These are phyloP conservation scores for Meta bourneti DNA, from an alignment of 2,888 invertebrate species.

Conservation along the genomic window DNA sequence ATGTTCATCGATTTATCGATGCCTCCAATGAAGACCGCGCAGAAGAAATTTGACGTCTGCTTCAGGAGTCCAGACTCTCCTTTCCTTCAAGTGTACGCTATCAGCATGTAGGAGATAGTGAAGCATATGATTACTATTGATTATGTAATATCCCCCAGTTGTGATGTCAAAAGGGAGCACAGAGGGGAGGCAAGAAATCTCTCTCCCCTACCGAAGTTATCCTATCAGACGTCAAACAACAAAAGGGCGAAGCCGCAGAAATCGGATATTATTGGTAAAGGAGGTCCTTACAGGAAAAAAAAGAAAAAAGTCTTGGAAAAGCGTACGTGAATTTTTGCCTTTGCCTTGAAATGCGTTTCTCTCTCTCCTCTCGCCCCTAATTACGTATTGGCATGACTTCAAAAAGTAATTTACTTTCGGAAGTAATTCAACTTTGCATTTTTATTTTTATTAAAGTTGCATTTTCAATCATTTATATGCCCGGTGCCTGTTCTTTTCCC, in stretches of 20 bases:
- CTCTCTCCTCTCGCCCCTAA: slow-evolving; percentile 20
- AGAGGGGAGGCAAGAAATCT: neutral
- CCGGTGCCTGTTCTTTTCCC: neutral
- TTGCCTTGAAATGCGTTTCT: neutral
- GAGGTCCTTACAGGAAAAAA: neutral
- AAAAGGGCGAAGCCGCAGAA: neutral
- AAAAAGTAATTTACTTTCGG: slow-evolving; percentile 61
- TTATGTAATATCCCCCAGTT: slow-evolving; percentile 59
- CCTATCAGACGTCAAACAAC: slow-evolving; percentile 15
- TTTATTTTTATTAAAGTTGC: slow-evolving; percentile 41
- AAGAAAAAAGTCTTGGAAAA: neutral
- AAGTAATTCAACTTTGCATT: slow-evolving; percentile 51
- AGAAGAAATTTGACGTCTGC: slow-evolving; percentile 37
- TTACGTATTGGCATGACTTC: slow-evolving; percentile 60
- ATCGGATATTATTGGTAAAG: neutral
- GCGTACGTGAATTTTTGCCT: neutral
- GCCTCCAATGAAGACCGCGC: neutral
- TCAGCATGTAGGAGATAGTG: slow-evolving; percentile 28
- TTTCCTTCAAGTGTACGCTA: slow-evolving; percentile 2
- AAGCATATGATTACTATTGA: slow-evolving; percentile 71
- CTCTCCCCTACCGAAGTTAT: slow-evolving; percentile 1
- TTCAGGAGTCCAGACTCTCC: neutral
- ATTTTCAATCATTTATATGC: slow-evolving; percentile 51
- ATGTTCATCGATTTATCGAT: slow-evolving; percentile 48
- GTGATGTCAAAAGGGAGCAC: slow-evolving; percentile 28